Conservation (phyloP, 2,888 invertebrate species). For the Gortyna flavago region DNA sequence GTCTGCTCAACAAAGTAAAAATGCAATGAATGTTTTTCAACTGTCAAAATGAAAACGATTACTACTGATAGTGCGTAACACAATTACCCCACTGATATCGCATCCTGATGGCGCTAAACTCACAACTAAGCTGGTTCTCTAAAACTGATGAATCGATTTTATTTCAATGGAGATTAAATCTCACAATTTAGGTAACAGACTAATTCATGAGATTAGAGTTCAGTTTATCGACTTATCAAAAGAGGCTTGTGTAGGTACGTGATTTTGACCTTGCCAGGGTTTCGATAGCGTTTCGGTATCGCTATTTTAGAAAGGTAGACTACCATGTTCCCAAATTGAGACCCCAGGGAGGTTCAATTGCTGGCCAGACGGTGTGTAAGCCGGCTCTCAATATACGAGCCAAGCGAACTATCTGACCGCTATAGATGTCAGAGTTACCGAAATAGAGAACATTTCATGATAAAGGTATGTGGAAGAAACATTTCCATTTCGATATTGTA, state of each 20-base stretch:
- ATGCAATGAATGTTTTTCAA: too few relatives aligned
- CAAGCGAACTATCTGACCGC: neutral
- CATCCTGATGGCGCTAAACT: too few relatives aligned
- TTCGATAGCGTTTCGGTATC: neutral
- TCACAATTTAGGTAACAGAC: neutral
- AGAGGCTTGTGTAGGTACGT: neutral
- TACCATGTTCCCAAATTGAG: neutral
- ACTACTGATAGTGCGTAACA: too few relatives aligned
- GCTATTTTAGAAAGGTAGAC: neutral
- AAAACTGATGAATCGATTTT: neutral
- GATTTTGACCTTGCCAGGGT: neutral
- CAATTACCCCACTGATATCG: too few relatives aligned
- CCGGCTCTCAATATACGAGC: constrained; percentile 2
- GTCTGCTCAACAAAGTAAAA: too few relatives aligned
- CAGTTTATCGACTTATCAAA: neutral
- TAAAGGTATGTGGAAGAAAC: neutral
- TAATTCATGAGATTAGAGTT: neutral
- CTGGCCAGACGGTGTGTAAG: neutral
- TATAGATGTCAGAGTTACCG: neutral
- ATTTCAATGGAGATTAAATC: neutral
- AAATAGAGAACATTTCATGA: neutral
- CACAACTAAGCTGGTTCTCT: too few relatives aligned
- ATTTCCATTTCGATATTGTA: neutral
- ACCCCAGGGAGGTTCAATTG: constrained; percentile 1
- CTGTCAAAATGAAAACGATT: too few relatives aligned